phyloP scores from a whole-genome alignment of 2,113 vertebrate genomes.

The Bos javanicus region DNA sequence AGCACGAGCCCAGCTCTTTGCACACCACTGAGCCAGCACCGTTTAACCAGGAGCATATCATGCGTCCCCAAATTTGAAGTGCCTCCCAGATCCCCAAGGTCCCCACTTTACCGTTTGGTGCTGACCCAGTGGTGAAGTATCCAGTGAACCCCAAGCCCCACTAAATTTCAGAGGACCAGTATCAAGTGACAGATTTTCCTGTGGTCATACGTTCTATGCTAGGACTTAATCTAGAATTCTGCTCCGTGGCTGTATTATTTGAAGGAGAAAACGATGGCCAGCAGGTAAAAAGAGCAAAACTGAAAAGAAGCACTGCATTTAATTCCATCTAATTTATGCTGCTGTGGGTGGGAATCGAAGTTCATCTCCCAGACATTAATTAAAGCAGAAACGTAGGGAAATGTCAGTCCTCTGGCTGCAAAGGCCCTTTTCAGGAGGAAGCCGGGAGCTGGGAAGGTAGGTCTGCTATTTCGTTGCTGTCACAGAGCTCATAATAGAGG shows the following conservation, averaged over 20 bases:
- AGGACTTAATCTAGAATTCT: background rate
- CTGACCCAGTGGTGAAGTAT: background rate
- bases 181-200: background rate
- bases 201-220: background rate
- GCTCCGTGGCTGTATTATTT: no score
- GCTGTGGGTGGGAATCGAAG: background rate
- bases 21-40: accelerated
- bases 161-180: background rate
- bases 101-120: accelerated
- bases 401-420: slow-evolving; percentile 25
- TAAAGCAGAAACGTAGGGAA: slow-evolving; percentile 38
- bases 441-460: background rate
- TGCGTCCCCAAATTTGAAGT: background rate
- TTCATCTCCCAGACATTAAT: slow-evolving; percentile 30
- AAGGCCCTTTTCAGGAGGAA: background rate
- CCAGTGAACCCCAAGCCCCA: background rate
- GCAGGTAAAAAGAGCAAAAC: background rate
- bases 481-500: background rate
- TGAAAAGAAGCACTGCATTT: background rate
- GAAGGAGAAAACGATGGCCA: background rate
- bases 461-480: background rate
- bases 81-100: background rate
- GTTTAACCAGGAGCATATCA: background rate
- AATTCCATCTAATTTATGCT: slow-evolving; percentile 1
- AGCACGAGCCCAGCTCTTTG: accelerated